These are phyloP conservation scores for Chrysopilus asiliformis DNA, from an alignment of 2,888 invertebrate genomes.

Conservation along the genomic window DNA sequence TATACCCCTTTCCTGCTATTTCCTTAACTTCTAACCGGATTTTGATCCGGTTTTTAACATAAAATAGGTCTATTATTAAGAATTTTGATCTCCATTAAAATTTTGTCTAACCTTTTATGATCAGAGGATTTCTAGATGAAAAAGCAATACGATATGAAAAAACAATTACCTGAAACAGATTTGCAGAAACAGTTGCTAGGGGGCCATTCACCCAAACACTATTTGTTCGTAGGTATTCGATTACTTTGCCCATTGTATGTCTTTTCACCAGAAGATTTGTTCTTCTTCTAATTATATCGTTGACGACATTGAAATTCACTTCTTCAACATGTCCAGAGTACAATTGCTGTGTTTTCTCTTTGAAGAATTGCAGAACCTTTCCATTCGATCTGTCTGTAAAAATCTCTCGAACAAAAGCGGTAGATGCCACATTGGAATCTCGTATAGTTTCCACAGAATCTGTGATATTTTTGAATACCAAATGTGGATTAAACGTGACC, in stretches of 20 bases:
- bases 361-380: slow-evolving; percentile 71
- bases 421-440: slow-evolving; percentile 59
- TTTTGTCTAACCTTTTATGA: too few species aligned
- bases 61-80: too few species aligned
- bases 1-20: too few species aligned
- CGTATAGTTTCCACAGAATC: slow-evolving; percentile 58
- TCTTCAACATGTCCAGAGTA: slow-evolving; percentile 80
- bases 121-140: too few species aligned
- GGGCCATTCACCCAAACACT: slow-evolving; percentile 60
- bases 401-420: slow-evolving; percentile 68
- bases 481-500: slow-evolving; percentile 80
- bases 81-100: too few species aligned
- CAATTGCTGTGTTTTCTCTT: slow-evolving; percentile 74
- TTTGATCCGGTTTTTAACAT: too few species aligned
- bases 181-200: slow-evolving; percentile 66
- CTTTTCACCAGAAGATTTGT: slow-evolving; percentile 69
- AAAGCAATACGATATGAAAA: too few species aligned
- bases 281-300: slow-evolving; percentile 65
- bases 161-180: slow-evolving; percentile 55
- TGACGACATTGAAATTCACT: slow-evolving; percentile 67
- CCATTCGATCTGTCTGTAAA: slow-evolving; percentile 72
- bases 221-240: slow-evolving; percentile 62
- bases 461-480: slow-evolving; percentile 73
- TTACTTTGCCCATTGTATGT: slow-evolving; percentile 61
- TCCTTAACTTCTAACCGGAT: too few species aligned